These are phyloP conservation scores for Trinectes maculatus DNA, from an alignment of 2,113 vertebrate genomes.

Conservation along the genomic window DNA sequence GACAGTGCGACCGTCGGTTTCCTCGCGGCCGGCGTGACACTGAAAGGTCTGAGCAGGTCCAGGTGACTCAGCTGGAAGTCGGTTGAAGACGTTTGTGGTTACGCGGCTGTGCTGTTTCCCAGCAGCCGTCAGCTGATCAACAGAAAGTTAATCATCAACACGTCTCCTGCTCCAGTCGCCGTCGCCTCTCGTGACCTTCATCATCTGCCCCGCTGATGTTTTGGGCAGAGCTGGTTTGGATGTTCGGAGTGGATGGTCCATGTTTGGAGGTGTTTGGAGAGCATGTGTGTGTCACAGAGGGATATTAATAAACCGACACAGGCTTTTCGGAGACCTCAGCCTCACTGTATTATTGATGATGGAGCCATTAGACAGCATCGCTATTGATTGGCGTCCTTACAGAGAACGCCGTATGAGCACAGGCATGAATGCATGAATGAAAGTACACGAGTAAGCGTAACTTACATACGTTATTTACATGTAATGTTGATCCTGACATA, in stretches of 20 bases:
- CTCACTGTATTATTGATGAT: constrained; percentile 75
- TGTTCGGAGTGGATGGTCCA: too few relatives aligned
- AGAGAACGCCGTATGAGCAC: constrained; percentile 20
- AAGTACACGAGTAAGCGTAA: not conserved
- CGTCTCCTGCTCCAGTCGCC: not conserved
- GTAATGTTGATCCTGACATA: constrained; percentile 2
- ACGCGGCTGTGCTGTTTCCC: not conserved
- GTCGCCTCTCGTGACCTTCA: constrained; percentile 4
- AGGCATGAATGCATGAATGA: constrained; percentile 24
- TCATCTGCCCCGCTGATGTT: too few relatives aligned
- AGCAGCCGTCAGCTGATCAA: not conserved
- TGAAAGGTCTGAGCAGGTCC: too few relatives aligned
- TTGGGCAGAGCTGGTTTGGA: too few relatives aligned
- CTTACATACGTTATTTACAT: constrained; percentile 44
- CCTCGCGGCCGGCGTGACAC: too few relatives aligned
- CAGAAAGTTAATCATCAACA: constrained; percentile 1
- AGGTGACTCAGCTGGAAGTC: too few relatives aligned
- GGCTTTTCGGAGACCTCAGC: constrained; percentile 19
- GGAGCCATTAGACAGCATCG: constrained; percentile 67
- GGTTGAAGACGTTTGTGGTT: constrained; percentile 1
- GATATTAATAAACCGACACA: constrained; percentile 28
- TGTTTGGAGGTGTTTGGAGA: too few relatives aligned
- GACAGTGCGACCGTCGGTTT: too few relatives aligned
- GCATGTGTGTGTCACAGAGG: constrained; percentile 10
- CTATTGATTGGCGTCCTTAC: constrained; percentile 58